Conservation (phyloP, 2,888 invertebrate genomes). For the Bellardia pandia region DNA sequence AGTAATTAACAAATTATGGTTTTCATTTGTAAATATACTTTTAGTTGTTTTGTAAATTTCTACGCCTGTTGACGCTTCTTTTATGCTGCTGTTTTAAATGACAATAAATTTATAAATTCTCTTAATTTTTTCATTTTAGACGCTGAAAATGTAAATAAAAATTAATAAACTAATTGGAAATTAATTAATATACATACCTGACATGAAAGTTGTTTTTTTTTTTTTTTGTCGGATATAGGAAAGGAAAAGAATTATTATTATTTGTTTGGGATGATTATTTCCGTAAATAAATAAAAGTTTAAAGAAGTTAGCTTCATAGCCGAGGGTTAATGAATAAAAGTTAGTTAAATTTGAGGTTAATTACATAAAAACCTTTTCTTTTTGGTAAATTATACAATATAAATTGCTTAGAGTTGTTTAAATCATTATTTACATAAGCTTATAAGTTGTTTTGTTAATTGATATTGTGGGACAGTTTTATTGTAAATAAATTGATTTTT, state of each 20-base stretch:
- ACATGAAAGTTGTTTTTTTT: conserved; percentile 20
- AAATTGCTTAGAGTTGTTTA: background rate
- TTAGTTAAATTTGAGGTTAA: background rate
- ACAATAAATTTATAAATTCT: conserved; percentile 38
- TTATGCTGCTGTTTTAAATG: conserved; percentile 2
- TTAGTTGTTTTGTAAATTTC: conserved; percentile 40
- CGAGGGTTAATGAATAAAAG: background rate
- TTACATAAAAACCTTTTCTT: background rate
- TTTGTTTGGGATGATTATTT: background rate
- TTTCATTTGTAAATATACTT: conserved; percentile 33
- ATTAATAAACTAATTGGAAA: conserved; percentile 8
- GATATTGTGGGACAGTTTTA: too few species aligned
- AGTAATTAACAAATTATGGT: conserved; percentile 64
- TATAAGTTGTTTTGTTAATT: background rate
- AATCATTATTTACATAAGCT: background rate
- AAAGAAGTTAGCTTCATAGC: background rate
- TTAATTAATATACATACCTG: conserved; percentile 37
- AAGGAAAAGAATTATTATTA: conserved; percentile 31
- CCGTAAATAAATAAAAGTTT: background rate
- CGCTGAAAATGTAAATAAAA: background rate
- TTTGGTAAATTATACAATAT: background rate
- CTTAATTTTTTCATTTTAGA: background rate
- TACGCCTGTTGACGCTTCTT: conserved; percentile 36
- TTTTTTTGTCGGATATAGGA: background rate
- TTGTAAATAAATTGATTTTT: too few species aligned